Percentiles rank a stretch among this genome's conserved stretches.
Conservation (phyloP, 1,140 invertebrate genomes). For the Stegodyphus dumicola region DNA sequence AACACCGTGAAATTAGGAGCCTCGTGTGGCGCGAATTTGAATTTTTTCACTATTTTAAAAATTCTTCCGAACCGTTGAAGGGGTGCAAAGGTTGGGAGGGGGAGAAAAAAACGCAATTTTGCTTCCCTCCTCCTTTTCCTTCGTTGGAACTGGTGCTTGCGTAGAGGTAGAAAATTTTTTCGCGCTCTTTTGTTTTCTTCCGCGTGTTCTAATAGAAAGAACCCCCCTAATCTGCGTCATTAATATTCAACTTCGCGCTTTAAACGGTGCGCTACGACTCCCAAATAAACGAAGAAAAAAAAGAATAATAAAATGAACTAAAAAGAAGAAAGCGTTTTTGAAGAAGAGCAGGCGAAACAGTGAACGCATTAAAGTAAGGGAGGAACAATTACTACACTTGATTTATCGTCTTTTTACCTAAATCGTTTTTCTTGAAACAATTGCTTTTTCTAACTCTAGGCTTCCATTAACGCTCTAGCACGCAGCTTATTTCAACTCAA, state of each 20-base stretch:
- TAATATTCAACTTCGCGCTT: not conserved
- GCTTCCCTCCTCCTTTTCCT: too few species aligned
- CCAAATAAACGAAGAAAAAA: not conserved
- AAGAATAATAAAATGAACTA: not conserved
- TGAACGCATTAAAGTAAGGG: not conserved
- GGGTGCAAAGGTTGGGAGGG: too few species aligned
- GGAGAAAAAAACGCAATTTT: not conserved
- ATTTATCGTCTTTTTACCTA: conserved; percentile 3
- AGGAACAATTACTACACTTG: conserved; percentile 1
- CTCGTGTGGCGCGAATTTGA: too few species aligned
- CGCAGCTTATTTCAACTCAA: not conserved
- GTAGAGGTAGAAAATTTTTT: too few species aligned
- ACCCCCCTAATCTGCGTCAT: not conserved
- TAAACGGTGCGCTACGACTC: not conserved
- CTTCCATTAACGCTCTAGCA: not conserved
- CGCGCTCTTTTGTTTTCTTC: not conserved
- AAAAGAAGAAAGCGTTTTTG: not conserved
- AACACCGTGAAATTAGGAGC: too few species aligned
- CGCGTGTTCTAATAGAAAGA: not conserved
- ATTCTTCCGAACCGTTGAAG: too few species aligned
- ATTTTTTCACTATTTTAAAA: too few species aligned
- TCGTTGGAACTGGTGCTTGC: too few species aligned
- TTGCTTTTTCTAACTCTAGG: not conserved
- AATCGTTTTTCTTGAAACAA: conserved; percentile 3
- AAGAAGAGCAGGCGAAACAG: too few species aligned